Base-by-base conservation (phyloP, 2,797 vertebrate genomes). In the Myotis pilosus region DNA sequence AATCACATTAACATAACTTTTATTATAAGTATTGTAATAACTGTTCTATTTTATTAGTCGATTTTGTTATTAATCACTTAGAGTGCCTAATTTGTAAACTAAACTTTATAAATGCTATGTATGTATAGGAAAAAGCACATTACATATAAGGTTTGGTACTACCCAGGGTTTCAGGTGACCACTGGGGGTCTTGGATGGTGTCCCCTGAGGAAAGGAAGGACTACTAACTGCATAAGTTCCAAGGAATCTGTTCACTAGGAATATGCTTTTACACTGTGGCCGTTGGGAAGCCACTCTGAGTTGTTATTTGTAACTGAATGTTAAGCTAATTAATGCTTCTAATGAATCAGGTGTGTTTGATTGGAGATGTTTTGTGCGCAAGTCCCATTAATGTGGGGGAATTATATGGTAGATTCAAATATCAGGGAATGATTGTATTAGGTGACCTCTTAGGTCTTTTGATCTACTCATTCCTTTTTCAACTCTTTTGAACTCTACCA, bases 271-370 rank as follows among this genome's bases (percentile, higher is more conserved):
- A 55, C 92, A 78, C 38, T 78, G 30, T 96, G 62, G 51, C 53
- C 53, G 92, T 78, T 23, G 28, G 55, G 30, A 90, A 94, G 53
- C 8, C n/a, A 69, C 69, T 89, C 23, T 80, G 57, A 79, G 76
- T 72, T 78, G 25, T 64, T 74, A 71, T 75, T 93, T 80, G 88
- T 83, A 92, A 64, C 41, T 38, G 4, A 2, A 74, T 81, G 11
- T 92, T 89, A 89, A 92, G 69, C 84, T 80, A 93, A 92, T 87
- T 53, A 82, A 85, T 76, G 17, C 44, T 75, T 28, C 44, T 87
- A 66, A 71, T 57, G 41, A 94, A 68, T 93, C 66, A 75, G 22
- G 36, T 78, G 3, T 30, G 47, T 91, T 87, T 78, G 12, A 64
- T 25, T 93, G 55, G 44, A 76, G 5, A n/a, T 85, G 15, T 94